Percentiles rank a stretch among this genome's conserved stretches.
Evolutionary conservation across 2,888 invertebrate genomes (phyloP).

Genomic region (Fragum whitleyi): DNA sequence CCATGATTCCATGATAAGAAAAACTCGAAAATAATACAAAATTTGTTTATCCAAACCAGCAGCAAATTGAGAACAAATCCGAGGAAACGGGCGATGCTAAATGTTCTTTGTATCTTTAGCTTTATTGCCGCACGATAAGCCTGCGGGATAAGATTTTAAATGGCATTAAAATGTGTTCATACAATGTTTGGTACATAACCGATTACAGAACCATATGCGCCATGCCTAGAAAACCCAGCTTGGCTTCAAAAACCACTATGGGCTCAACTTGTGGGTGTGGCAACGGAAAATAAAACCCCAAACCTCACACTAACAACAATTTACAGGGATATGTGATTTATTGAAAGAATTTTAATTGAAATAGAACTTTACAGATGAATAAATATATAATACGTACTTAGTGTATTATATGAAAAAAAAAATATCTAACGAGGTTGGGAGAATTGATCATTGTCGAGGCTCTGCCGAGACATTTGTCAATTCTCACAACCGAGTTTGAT

Average conservation of each 20-base stretch:
- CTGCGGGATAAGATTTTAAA: slow-evolving; percentile 10
- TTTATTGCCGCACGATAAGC: slow-evolving; percentile 3
- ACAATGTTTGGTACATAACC: not conserved
- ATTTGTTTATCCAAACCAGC: too few species aligned
- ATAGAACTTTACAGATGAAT: too few species aligned
- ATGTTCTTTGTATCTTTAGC: not conserved
- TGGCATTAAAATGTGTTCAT: not conserved
- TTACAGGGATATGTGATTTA: not conserved
- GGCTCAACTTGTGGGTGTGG: not conserved
- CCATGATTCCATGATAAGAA: too few species aligned
- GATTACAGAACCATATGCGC: not conserved
- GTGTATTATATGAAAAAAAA: too few species aligned
- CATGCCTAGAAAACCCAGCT: not conserved
- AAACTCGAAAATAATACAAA: too few species aligned
- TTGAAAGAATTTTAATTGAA: not conserved
- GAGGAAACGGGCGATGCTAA: not conserved
- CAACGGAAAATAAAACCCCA: not conserved
- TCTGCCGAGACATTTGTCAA: too few species aligned
- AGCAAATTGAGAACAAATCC: too few species aligned
- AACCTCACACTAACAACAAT: not conserved
- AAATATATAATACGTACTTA: too few species aligned
- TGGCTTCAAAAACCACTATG: not conserved
- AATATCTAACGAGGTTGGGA: too few species aligned
- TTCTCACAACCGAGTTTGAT: too few species aligned
- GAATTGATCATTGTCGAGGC: too few species aligned